phyloP scores from a whole-genome alignment of 2,888 invertebrate species.

The Parnassius smintheus region DNA sequence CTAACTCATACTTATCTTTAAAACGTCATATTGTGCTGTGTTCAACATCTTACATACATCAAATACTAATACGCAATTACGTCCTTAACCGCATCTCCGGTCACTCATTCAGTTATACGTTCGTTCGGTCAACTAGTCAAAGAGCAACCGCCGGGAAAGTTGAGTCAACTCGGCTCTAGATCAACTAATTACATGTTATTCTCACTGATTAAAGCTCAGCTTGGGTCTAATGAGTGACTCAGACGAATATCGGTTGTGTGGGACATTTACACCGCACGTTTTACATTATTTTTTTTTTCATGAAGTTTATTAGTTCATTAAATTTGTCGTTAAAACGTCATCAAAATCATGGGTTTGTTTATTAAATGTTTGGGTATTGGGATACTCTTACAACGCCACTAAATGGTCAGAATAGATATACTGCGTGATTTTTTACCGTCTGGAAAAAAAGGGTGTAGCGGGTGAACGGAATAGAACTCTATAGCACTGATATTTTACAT shows the following conservation, averaged over 20 bases:
- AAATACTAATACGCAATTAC: constrained; percentile 24
- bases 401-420: no score
- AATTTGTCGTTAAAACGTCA: neutral
- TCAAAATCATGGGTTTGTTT: neutral
- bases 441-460: no score
- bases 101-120: constrained; percentile 30
- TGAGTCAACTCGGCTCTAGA: constrained; percentile 51
- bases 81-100: constrained; percentile 21
- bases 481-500: no score
- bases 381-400: no score
- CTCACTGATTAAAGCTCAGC: constrained; percentile 80
- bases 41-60: constrained; percentile 11
- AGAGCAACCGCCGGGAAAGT: constrained; percentile 54
- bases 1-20: neutral
- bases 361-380: no score
- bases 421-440: no score
- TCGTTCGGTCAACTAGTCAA: constrained; percentile 53
- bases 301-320: neutral
- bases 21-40: neutral
- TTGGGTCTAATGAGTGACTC: constrained; percentile 80
- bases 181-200: constrained; percentile 77
- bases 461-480: no score
- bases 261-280: constrained; percentile 32
- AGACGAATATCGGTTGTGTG: constrained; percentile 35
- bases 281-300: neutral